phyloP scores from a whole-genome alignment of 2,888 invertebrate genomes.

The Lycophotia porphyrea region DNA sequence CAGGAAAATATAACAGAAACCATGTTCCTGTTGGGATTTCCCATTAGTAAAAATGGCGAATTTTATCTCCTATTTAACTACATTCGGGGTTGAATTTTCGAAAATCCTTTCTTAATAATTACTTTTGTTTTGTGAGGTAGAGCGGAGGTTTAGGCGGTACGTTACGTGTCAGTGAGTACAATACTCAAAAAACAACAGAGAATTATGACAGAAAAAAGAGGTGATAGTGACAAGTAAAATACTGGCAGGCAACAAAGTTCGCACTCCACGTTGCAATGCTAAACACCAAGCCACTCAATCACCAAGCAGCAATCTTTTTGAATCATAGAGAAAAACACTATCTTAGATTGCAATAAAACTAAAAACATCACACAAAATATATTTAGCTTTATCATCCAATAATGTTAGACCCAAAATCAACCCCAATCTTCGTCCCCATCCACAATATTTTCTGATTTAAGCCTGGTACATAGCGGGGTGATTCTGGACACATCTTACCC shows the following conservation, averaged over 20 bases:
- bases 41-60: background rate
- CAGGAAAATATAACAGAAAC: background rate
- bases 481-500: constrained; percentile 45
- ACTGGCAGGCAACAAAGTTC: background rate
- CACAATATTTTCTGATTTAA: constrained; percentile 55
- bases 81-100: background rate
- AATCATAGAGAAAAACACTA: background rate
- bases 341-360: constrained; percentile 2
- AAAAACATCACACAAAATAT: constrained; percentile 15
- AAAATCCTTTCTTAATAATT: background rate
- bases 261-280: background rate
- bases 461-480: constrained; percentile 38
- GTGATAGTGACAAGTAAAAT: background rate
- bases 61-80: background rate
- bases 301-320: background rate
- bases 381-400: constrained; percentile 47
- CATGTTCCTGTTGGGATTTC: background rate
- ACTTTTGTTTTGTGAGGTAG: background rate
- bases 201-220: background rate
- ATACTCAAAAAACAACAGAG: background rate
- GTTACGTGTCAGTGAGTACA: background rate
- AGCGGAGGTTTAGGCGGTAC: background rate
- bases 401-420: constrained; percentile 44
- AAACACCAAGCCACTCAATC: background rate
- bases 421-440: constrained; percentile 31